Evolutionary conservation across 2,113 vertebrate species (phyloP).

Genomic region (Entomyzon cyanotis): DNA sequence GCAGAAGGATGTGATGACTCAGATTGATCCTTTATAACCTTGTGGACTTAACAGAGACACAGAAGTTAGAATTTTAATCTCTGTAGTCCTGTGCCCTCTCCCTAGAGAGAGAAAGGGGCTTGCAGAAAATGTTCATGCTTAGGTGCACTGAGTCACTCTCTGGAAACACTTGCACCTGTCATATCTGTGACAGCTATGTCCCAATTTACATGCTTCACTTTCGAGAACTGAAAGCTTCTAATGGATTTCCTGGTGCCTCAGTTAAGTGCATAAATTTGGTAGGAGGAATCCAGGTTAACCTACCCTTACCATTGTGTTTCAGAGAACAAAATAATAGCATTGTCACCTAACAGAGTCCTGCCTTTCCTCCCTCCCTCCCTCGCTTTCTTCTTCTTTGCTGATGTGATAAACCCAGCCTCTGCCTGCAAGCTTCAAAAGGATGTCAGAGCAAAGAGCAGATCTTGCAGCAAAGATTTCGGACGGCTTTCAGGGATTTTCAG

Average conservation of each 20-base stretch:
- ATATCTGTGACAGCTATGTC: background rate
- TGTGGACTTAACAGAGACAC: background rate
- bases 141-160: background rate
- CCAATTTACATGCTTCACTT: background rate
- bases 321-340: background rate
- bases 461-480: slow-evolving; percentile 91
- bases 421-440: slow-evolving; percentile 89
- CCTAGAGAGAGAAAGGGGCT: background rate
- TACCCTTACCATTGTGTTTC: background rate
- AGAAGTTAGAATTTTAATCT: background rate
- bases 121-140: background rate
- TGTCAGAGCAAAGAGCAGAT: slow-evolving; percentile 95
- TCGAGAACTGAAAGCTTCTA: background rate
- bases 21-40: background rate
- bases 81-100: background rate
- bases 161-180: background rate
- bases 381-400: background rate
- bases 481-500: slow-evolving; percentile 89
- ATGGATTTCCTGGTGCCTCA: slow-evolving; percentile 5
- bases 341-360: slow-evolving; percentile 26
- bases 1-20: background rate
- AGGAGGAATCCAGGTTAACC: slow-evolving; percentile 9
- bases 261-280: background rate
- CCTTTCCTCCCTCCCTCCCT: background rate
- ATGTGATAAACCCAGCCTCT: slow-evolving; percentile 79